Conservation (phyloP, 92 coral and sea anemone genomes). For the Nematostella vectensis region DNA sequence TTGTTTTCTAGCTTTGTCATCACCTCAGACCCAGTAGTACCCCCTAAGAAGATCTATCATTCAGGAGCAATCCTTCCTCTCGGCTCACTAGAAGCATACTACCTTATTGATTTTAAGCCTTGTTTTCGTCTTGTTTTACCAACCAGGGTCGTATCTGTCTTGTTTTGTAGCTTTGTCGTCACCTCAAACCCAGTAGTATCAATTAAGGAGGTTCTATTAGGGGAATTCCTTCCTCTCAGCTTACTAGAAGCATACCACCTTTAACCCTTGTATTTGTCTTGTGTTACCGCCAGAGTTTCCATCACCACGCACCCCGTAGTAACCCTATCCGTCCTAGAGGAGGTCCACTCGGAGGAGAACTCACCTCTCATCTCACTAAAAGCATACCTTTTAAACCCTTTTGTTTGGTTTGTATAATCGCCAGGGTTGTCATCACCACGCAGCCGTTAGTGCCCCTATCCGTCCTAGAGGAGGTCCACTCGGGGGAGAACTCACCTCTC, state of each 20-base stretch:
- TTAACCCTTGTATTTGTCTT: too few relatives aligned
- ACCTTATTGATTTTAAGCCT: too few relatives aligned
- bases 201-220: slow-evolving; percentile 77
- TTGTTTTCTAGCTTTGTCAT: too few relatives aligned
- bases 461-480: slow-evolving; percentile 69
- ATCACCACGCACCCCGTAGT: slow-evolving; percentile 67
- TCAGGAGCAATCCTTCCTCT: too few relatives aligned
- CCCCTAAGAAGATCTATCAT: slow-evolving; percentile 68
- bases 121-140: too few relatives aligned
- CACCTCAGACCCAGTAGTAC: slow-evolving; percentile 61
- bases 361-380: slow-evolving; percentile 88
- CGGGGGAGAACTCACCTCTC: slow-evolving; percentile 85
- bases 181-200: slow-evolving; percentile 65
- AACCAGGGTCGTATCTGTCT: too few relatives aligned
- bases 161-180: too few relatives aligned
- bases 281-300: too few relatives aligned
- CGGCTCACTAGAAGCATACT: too few relatives aligned
- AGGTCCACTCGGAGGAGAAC: slow-evolving; percentile 69
- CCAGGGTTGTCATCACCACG: slow-evolving; percentile 67
- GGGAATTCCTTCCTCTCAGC: slow-evolving; percentile 86
- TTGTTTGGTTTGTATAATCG: too few relatives aligned
- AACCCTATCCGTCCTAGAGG: slow-evolving; percentile 74
- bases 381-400: too few relatives aligned
- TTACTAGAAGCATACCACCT: slow-evolving; percentile 89
- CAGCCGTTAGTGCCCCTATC: slow-evolving; percentile 83